Base-by-base conservation (phyloP, 2,888 invertebrate species). In the Dinocampus coccinellae region DNA sequence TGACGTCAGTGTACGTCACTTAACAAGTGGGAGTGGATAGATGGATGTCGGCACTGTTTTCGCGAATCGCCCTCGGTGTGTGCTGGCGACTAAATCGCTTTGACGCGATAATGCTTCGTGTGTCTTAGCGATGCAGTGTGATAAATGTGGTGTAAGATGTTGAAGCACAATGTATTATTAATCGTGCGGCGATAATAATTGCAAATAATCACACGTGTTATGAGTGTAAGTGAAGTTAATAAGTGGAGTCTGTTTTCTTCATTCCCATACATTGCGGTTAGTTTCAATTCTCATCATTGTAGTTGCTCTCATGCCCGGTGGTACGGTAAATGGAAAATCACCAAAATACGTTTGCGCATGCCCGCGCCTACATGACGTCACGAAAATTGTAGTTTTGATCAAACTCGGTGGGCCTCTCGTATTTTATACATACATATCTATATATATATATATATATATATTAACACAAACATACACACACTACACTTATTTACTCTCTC, bases 1-100 rank as follows among this genome's bases (percentile, higher is more conserved):
- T 87, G 87, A 87, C 87, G 87, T 87, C 87, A 87, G 85, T 83
- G 84, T 82, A 85, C 87, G 86, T 87, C 87, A 87, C 83, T 86
- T 86, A 85, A 84, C 85, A 85, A 86, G 86, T 86, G 86, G 86
- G 87, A 87, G 87, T 86, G 87, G 85, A 85, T 84, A 84, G 82
- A 82, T 84, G 83, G 83, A 83, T 82, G 83, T 82, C 82, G 82
- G 83, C 80, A 80, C 81, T 77, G 80, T 78, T 80, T 81, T 82
- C 77, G 83, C 84, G 80, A 83, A 81, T 75, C 79, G 81, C 82
- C 80, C 77, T 77, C 79, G 81, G 77, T 79, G 79, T 80, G 78
- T 77, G 78, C 77, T 70, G 76, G 76, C 77, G 77, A 77, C 72
- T 78, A 76, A 78, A 75, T 75, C 80, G 79, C 73, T 76, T 76